These are phyloP conservation scores for Cistogaster globosa DNA, from an alignment of 2,888 invertebrate species.

Conservation along the genomic window DNA sequence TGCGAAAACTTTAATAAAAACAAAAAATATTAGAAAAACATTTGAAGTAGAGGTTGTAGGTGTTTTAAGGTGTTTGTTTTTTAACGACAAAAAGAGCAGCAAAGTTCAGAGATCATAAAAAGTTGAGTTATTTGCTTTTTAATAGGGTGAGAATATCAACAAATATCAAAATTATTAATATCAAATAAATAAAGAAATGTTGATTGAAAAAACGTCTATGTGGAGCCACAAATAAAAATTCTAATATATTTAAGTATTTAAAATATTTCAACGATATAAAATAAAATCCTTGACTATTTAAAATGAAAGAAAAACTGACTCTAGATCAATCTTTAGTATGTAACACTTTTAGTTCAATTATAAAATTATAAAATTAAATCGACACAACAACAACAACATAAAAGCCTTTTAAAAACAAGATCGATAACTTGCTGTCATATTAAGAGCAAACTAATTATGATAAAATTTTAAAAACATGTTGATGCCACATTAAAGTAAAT, in stretches of 20 bases:
- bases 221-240: no score
- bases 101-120: slow-evolving; percentile 31
- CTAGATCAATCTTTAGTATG: no score
- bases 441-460: slow-evolving; percentile 61
- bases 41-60: slow-evolving; percentile 25
- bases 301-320: no score
- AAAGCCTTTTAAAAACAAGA: slow-evolving; percentile 34
- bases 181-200: neutral
- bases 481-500: slow-evolving; percentile 44
- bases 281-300: no score
- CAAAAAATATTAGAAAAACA: slow-evolving; percentile 13
- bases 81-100: slow-evolving; percentile 8
- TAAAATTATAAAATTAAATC: no score
- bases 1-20: neutral
- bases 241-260: no score
- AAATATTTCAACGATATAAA: no score
- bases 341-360: no score
- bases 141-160: slow-evolving; percentile 28
- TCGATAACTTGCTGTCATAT: slow-evolving; percentile 62
- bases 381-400: no score
- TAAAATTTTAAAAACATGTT: slow-evolving; percentile 50
- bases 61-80: slow-evolving; percentile 38
- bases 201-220: neutral
- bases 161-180: neutral
- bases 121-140: slow-evolving; percentile 5